Conservation (phyloP, 2,113 vertebrate species). For the Phalacrocorax carbo region DNA sequence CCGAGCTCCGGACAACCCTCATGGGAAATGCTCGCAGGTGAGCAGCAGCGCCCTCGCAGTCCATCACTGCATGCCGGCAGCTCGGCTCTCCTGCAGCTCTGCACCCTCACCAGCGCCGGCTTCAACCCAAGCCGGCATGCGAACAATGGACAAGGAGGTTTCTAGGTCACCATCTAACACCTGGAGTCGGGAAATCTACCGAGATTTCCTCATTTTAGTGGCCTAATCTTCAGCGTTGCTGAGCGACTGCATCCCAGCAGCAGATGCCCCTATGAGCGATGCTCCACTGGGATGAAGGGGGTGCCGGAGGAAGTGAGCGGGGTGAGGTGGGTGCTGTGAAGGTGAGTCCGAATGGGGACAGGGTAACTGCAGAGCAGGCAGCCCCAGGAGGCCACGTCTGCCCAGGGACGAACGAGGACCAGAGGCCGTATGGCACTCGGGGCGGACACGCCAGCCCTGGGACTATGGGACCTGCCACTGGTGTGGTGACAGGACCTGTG, state of each 20-base stretch:
- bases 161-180: not conserved
- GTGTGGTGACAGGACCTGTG: not conserved
- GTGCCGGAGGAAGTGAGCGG: rapidly evolving
- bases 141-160: not conserved
- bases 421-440: rapidly evolving
- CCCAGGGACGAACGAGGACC: not conserved
- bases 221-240: not conserved
- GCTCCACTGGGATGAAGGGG: not conserved
- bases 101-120: not conserved
- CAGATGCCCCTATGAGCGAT: not conserved
- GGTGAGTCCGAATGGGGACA: rapidly evolving
- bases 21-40: not conserved
- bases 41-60: not conserved
- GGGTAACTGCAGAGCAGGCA: not conserved
- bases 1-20: not conserved
- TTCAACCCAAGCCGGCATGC: not conserved
- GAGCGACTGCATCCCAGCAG: not conserved
- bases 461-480: not conserved
- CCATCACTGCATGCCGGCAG: rapidly evolving
- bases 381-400: not conserved
- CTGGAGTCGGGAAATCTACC: not conserved
- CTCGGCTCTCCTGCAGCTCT: not conserved
- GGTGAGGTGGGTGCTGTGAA: rapidly evolving
- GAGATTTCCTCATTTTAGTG: not conserved
- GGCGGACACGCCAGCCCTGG: rapidly evolving